Evolutionary conservation across 1,140 invertebrate species (phyloP).

Genomic region (Neodiprion virginianus): DNA sequence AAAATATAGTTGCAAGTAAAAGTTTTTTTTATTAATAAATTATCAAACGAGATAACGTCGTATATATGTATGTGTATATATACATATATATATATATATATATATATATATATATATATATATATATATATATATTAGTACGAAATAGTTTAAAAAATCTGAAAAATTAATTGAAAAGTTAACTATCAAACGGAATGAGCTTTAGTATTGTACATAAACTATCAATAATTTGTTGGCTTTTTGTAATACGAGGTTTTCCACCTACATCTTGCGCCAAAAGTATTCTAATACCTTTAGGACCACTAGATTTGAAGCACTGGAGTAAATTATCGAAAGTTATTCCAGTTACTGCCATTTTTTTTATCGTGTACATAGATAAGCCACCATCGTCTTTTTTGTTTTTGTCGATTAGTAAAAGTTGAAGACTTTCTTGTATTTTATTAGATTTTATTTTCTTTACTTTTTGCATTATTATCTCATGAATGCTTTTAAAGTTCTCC

Average conservation of each 20-base stretch:
- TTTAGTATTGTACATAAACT: constrained; percentile 10
- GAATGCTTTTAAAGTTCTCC: neutral
- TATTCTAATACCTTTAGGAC: constrained; percentile 3
- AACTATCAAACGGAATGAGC: too few species aligned
- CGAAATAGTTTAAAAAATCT: too few species aligned
- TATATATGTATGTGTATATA: too few species aligned
- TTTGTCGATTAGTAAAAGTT: neutral
- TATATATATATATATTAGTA: too few species aligned
- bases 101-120: too few species aligned
- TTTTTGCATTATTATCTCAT: neutral
- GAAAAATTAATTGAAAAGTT: too few species aligned
- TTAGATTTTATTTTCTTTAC: too few species aligned
- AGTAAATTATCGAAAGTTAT: constrained; percentile 1
- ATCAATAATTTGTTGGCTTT: constrained; percentile 15
- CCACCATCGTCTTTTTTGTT: neutral
- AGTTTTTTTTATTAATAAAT: too few species aligned
- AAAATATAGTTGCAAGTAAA: too few species aligned
- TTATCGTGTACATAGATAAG: neutral
- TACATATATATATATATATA: too few species aligned
- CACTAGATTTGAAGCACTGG: neutral
- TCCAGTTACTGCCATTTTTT: constrained; percentile 12
- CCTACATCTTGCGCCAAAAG: constrained; percentile 17
- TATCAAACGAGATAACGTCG: too few species aligned
- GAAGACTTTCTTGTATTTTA: neutral
- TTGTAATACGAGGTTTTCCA: constrained; percentile 12